Percentiles rank a stretch among this genome's conserved stretches.
Conservation (phyloP, 2,888 invertebrate genomes). For the Epinotia demarniana region DNA sequence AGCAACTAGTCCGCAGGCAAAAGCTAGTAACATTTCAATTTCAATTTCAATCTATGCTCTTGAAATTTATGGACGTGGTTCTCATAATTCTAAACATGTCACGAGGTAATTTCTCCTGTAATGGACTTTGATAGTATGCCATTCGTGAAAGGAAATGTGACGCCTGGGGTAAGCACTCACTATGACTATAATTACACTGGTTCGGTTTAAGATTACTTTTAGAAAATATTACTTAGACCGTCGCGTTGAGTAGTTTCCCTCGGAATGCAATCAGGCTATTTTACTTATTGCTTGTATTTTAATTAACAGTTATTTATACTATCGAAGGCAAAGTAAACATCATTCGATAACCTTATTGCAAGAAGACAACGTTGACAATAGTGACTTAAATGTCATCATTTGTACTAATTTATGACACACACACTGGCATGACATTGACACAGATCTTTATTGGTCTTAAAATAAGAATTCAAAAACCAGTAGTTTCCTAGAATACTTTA, state of each 20-base stretch:
- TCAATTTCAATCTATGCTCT: background rate
- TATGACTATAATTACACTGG: background rate
- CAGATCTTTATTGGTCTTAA: background rate
- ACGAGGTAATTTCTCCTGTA: slow-evolving; percentile 5
- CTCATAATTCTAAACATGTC: background rate
- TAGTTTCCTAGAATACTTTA: background rate
- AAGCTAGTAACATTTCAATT: background rate
- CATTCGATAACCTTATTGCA: too few relatives aligned
- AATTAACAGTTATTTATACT: too few relatives aligned
- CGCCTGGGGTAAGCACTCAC: background rate
- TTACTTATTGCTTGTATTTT: too few relatives aligned
- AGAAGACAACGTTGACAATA: background rate
- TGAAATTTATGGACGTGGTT: background rate
- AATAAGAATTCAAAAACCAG: background rate
- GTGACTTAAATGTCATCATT: background rate
- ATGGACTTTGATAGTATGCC: background rate
- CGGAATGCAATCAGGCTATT: background rate
- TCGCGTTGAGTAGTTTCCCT: too few relatives aligned
- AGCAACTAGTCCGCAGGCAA: background rate
- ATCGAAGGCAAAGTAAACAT: too few relatives aligned
- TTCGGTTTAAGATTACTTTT: background rate
- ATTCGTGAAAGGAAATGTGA: background rate
- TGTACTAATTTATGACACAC: background rate
- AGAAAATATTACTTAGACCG: too few relatives aligned
- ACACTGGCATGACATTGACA: slow-evolving; percentile 3